A percentile compares a stretch with the other conserved stretches of the same genome.
Conservation (phyloP, 2,113 vertebrate genomes). For the Bucco capensis region DNA sequence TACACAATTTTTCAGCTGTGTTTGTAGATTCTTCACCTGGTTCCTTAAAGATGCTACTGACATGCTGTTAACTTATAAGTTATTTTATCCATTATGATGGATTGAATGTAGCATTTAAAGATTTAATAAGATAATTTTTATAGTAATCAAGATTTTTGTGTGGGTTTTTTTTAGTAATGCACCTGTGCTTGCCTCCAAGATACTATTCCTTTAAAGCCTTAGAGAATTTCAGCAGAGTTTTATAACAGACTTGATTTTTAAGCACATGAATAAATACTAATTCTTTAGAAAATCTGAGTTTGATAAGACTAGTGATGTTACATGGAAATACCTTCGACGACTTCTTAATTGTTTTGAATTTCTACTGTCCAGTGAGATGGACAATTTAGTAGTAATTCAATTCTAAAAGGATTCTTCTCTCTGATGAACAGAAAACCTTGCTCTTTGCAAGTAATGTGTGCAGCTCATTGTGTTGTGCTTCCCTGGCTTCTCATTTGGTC, state of each 20-base stretch:
- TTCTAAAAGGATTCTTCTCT: neutral
- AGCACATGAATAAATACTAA: neutral
- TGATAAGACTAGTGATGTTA: neutral
- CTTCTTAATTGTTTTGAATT: neutral
- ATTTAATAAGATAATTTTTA: neutral
- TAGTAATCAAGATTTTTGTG: neutral
- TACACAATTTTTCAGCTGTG: constrained; percentile 36
- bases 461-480: neutral
- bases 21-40: constrained; percentile 30
- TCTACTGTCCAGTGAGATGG: neutral
- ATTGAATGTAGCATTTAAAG: neutral
- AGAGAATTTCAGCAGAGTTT: neutral
- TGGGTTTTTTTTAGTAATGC: neutral
- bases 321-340: neutral
- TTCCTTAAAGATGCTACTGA: neutral
- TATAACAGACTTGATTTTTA: constrained; percentile 14
- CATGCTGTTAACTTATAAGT: neutral
- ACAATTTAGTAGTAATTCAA: neutral
- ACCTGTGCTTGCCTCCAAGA: neutral
- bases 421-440: neutral
- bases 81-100: neutral
- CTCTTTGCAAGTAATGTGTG: neutral
- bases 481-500: neutral
- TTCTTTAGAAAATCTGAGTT: neutral
- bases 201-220: neutral